A percentile compares a stretch with the other conserved stretches of the same genome.
These are phyloP conservation scores for Caenorhabditis sinica DNA, from an alignment of 2,888 invertebrate species.

Conservation along the genomic window DNA sequence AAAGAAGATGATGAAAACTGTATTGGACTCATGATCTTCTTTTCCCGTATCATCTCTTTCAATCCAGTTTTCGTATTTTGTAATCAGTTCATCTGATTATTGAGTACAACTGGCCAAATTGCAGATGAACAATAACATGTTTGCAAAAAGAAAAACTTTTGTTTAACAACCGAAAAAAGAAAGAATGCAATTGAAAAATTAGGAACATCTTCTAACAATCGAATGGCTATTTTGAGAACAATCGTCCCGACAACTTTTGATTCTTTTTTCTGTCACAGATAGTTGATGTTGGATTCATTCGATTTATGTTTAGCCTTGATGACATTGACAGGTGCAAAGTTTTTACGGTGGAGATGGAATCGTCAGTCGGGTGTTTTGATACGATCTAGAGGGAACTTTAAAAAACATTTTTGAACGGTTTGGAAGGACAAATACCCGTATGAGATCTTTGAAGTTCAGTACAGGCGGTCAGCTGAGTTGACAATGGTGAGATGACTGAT, in stretches of 20 bases:
- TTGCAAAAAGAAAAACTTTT: conserved; percentile 4
- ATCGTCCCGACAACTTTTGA: not conserved
- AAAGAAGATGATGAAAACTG: conserved; percentile 3
- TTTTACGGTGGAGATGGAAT: no score
- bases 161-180: not conserved
- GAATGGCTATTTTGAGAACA: conserved; percentile 15
- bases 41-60: conserved; percentile 10
- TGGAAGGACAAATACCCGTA: no score
- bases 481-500: not conserved
- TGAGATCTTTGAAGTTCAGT: no score
- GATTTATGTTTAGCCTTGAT: not conserved
- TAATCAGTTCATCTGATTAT: conserved; percentile 15
- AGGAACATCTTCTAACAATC: not conserved
- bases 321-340: not conserved
- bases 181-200: not conserved
- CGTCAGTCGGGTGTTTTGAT: no score
- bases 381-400: no score
- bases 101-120: conserved; percentile 22
- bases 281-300: not conserved
- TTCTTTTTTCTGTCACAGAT: not conserved
- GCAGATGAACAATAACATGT: conserved; percentile 18
- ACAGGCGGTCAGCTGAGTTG: not conserved
- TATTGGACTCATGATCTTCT: conserved; percentile 18
- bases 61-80: conserved; percentile 19
- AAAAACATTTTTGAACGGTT: no score